Percentiles rank a stretch among this genome's conserved stretches.
These are phyloP conservation scores for Tauraco hartlaubi DNA, from an alignment of 2,797 vertebrate species.

Conservation along the genomic window DNA sequence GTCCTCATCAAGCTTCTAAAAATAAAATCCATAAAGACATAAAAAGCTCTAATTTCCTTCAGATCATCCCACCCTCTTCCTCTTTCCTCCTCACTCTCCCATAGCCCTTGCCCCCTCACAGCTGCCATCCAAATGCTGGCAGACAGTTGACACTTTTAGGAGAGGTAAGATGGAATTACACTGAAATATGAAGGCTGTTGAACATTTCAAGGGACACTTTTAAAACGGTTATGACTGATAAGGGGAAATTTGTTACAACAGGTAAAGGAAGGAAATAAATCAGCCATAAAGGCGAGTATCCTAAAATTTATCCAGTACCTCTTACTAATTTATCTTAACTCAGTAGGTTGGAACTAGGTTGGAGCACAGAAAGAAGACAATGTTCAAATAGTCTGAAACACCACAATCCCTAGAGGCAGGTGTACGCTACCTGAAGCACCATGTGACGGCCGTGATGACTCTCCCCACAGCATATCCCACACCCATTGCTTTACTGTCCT, in stretches of 20 bases:
- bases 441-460: accelerated
- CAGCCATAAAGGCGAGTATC: background rate
- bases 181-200: background rate
- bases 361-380: background rate
- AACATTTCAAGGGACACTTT: background rate
- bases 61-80: background rate
- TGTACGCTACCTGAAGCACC: too few relatives aligned
- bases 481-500: background rate
- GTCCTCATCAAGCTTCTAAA: constrained; percentile 26
- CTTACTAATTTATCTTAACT: background rate
- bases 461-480: background rate
- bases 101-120: background rate
- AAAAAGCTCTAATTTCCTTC: background rate
- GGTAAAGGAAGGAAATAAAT: background rate
- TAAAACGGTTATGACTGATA: background rate
- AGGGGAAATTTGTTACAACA: background rate
- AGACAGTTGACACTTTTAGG: background rate
- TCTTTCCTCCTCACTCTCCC: background rate
- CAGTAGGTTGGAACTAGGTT: background rate
- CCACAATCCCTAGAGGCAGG: background rate
- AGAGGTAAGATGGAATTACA: background rate
- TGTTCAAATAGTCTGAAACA: background rate
- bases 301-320: background rate
- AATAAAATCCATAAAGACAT: constrained; percentile 16
- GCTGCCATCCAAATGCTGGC: background rate